Conservation (phyloP, 2,797 vertebrate species). For the Gallinago nigripennis region DNA sequence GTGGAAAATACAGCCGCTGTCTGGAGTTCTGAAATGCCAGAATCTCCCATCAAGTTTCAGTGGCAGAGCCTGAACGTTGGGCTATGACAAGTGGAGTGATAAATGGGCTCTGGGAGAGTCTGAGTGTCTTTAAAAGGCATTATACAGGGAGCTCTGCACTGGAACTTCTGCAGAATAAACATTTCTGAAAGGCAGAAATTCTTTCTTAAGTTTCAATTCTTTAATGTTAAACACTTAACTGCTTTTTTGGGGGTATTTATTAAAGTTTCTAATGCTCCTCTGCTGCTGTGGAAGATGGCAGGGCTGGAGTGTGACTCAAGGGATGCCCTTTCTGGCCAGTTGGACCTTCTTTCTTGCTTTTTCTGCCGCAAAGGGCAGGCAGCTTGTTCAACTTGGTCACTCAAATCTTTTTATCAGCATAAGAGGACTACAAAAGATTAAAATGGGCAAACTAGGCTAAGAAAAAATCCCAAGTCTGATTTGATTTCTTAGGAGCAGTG, state of each 20-base stretch:
- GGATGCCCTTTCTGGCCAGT: background rate
- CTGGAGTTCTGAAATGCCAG: rapidly evolving
- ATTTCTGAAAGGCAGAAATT: rapidly evolving
- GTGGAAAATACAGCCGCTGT: rapidly evolving
- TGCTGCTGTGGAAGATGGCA: background rate
- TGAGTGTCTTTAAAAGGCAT: background rate
- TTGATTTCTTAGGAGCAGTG: background rate
- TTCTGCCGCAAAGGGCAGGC: background rate
- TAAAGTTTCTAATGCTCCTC: background rate
- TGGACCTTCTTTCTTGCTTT: background rate
- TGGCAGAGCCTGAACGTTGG: background rate
- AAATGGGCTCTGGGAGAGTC: background rate
- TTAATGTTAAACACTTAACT: background rate
- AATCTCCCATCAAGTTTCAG: rapidly evolving
- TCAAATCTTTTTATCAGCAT: background rate
- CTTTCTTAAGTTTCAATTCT: background rate
- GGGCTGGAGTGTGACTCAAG: background rate
- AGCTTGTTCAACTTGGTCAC: background rate
- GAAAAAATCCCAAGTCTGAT: background rate
- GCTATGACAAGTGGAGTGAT: background rate
- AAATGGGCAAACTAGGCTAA: background rate
- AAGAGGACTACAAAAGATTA: background rate
- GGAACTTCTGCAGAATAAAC: background rate
- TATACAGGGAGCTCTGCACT: rapidly evolving
- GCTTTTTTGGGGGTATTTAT: background rate